These are phyloP conservation scores for Morpho deidamia DNA, from an alignment of 2,888 invertebrate species.

Conservation along the genomic window DNA sequence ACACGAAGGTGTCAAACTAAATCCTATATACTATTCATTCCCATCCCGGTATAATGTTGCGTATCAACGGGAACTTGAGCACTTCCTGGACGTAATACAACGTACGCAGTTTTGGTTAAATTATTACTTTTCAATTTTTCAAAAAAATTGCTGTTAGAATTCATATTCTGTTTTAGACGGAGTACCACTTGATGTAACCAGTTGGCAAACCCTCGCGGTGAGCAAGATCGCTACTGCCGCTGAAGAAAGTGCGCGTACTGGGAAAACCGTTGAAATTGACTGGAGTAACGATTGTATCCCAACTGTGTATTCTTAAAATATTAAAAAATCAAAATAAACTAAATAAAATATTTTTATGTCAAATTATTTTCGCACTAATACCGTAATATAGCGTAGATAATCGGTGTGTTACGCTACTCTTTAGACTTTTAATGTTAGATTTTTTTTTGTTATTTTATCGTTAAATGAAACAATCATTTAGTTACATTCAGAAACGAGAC, in stretches of 20 bases:
- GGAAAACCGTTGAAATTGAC: conserved; percentile 66
- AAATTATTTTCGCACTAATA: no score
- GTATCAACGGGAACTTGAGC: conserved; percentile 77
- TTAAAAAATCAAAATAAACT: no score
- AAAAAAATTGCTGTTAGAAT: neutral
- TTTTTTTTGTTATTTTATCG: no score
- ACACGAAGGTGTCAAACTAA: conserved; percentile 50
- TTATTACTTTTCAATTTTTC: no score
- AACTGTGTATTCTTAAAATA: conserved; percentile 41
- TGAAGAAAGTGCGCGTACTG: conserved; percentile 75
- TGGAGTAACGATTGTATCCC: conserved; percentile 71
- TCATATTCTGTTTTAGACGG: conserved; percentile 35
- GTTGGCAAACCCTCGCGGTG: conserved; percentile 75
- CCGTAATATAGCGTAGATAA: no score
- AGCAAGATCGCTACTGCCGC: conserved; percentile 78
- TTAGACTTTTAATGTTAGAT: no score
- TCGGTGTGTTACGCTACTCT: no score
- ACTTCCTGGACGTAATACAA: conserved; percentile 77
- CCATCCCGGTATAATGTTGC: conserved; percentile 75
- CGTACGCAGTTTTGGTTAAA: conserved; percentile 43
- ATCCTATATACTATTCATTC: conserved; percentile 81
- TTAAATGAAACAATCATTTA: no score
- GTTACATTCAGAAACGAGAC: no score
- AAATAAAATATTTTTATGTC: no score
- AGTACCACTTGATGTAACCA: conserved; percentile 51